A percentile compares a stretch with the other conserved stretches of the same genome.
Evolutionary conservation across 2,888 invertebrate genomes (phyloP).

Genomic region (Tanypteryx hageni): DNA sequence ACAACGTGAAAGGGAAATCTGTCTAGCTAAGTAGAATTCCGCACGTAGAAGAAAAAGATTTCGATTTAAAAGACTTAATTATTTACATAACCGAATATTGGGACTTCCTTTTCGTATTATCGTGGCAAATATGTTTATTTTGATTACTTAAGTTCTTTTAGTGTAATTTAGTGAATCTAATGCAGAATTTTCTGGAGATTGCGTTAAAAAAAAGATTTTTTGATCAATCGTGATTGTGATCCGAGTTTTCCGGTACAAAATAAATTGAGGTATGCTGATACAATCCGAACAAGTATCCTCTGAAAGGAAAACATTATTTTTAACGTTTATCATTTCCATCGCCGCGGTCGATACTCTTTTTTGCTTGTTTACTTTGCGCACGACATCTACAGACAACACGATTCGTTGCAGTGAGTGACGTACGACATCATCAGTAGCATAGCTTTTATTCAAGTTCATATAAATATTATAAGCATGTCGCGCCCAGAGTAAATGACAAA

Average conservation of each 20-base stretch:
- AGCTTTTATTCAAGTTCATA: too few species aligned
- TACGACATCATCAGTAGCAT: too few species aligned
- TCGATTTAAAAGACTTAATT: too few species aligned
- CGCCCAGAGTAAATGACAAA: too few species aligned
- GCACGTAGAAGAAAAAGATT: too few species aligned
- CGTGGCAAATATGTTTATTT: too few species aligned
- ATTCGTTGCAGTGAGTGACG: not conserved
- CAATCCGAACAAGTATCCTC: slow-evolving; percentile 29
- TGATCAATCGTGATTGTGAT: not conserved
- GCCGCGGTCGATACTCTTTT: slow-evolving; percentile 21
- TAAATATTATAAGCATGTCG: too few species aligned
- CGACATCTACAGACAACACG: not conserved
- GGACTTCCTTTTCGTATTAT: too few species aligned
- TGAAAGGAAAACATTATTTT: slow-evolving; percentile 17
- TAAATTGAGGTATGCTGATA: slow-evolving; percentile 25
- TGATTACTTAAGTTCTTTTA: too few species aligned
- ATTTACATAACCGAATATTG: too few species aligned
- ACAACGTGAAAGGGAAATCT: too few species aligned
- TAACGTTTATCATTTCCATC: slow-evolving; percentile 16
- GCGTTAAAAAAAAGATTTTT: slow-evolving; percentile 26
- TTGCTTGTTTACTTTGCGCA: not conserved
- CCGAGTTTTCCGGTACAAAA: slow-evolving; percentile 46
- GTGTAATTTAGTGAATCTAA: not conserved
- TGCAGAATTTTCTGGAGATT: slow-evolving; percentile 14
- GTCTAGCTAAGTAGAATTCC: too few species aligned